phyloP scores from a whole-genome alignment of 2,113 vertebrate genomes.

The Phainopepla nitens region DNA sequence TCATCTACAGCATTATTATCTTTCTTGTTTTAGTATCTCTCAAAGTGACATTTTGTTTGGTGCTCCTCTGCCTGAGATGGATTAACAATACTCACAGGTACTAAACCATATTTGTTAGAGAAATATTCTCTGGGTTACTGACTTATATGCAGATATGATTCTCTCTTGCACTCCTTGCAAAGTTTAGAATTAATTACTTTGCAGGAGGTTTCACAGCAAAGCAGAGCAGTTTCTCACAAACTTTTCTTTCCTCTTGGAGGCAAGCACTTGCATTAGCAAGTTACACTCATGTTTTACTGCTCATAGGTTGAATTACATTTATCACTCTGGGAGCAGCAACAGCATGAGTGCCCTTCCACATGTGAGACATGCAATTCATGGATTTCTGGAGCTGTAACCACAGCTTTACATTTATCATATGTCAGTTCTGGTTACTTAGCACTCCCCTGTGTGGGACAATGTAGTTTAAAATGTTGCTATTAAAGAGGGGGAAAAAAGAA shows the following conservation, averaged over 20 bases:
- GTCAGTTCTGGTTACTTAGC: conserved; percentile 62
- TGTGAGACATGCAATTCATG: conserved; percentile 59
- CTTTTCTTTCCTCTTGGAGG: background rate
- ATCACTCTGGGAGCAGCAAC: conserved; percentile 61
- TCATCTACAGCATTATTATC: background rate
- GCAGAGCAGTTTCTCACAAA: background rate
- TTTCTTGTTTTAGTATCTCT: background rate
- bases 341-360: conserved; percentile 38
- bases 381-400: conserved; percentile 54
- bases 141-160: accelerated
- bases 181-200: conserved; percentile 24
- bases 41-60: background rate
- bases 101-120: background rate
- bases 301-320: conserved; percentile 60
- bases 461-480: conserved; percentile 29
- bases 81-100: background rate
- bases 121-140: background rate
- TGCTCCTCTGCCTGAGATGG: background rate
- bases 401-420: conserved; percentile 65
- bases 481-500: background rate
- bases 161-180: background rate
- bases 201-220: background rate
- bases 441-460: conserved; percentile 21
- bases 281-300: conserved; percentile 33
- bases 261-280: background rate